These are phyloP conservation scores for Spatulosminthurus flaviceps DNA, from an alignment of 2,888 invertebrate genomes.

Conservation along the genomic window DNA sequence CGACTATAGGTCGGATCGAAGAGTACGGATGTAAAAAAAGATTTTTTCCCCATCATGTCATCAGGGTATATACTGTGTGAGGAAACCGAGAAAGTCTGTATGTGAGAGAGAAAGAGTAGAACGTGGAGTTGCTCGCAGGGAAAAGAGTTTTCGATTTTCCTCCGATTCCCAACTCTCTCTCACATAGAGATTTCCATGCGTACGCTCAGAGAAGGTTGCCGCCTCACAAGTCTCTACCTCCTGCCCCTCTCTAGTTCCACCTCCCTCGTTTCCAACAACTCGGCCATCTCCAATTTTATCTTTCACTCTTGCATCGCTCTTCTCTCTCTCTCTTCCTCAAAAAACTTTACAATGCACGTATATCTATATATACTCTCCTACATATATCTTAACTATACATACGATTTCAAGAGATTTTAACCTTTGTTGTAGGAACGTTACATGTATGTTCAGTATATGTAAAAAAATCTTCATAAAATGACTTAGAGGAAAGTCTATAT, in stretches of 20 bases:
- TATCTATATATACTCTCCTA: too few species aligned
- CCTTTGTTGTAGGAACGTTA: background rate
- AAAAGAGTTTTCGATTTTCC: constrained; percentile 34
- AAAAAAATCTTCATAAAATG: background rate
- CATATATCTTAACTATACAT: too few species aligned
- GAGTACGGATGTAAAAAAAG: constrained; percentile 30
- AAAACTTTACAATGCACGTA: background rate
- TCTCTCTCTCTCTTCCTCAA: background rate
- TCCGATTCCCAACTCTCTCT: constrained; percentile 14
- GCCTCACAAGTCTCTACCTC: background rate
- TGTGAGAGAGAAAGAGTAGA: background rate
- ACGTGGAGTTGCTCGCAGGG: constrained; percentile 7
- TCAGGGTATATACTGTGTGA: constrained; percentile 25
- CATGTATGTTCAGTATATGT: background rate
- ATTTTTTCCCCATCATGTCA: constrained; percentile 30
- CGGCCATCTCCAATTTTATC: constrained; percentile 25
- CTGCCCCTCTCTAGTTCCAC: constrained; percentile 15
- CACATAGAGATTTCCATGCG: constrained; percentile 3
- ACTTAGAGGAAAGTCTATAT: too few species aligned
- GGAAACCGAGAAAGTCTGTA: background rate
- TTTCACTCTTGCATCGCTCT: background rate
- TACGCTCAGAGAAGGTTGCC: constrained; percentile 8
- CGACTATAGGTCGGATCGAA: constrained; percentile 52
- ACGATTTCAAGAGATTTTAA: too few species aligned
- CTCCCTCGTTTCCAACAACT: constrained; percentile 2